These are phyloP conservation scores for Rhinatrema bivittatum DNA, from an alignment of 2,797 vertebrate genomes.

Conservation along the genomic window DNA sequence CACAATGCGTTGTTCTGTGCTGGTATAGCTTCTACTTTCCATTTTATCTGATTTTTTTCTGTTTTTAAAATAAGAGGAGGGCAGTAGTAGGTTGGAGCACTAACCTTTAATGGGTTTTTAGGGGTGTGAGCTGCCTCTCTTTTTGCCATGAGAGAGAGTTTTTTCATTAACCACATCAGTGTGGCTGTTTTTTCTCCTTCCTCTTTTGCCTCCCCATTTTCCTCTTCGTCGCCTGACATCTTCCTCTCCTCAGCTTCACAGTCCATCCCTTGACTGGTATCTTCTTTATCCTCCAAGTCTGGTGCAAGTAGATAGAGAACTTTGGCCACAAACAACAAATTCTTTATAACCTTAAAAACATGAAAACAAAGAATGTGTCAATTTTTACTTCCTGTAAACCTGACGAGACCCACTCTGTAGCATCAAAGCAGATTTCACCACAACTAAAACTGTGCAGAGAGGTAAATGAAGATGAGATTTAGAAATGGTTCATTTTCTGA, in stretches of 20 bases:
- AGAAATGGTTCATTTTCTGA: too few species aligned
- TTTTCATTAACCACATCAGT: conserved; percentile 84
- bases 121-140: conserved; percentile 83
- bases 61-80: too few species aligned
- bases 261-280: not conserved
- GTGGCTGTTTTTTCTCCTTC: conserved; percentile 54
- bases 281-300: conserved; percentile 39
- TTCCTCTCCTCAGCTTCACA: conserved; percentile 13
- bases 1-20: too few species aligned
- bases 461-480: too few species aligned
- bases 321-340: conserved; percentile 87
- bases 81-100: not conserved
- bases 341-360: conserved; percentile 80
- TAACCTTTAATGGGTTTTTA: conserved; percentile 81
- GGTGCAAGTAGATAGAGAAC: conserved; percentile 80
- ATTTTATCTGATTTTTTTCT: too few species aligned
- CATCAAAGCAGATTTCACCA: too few species aligned
- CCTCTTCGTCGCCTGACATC: conserved; percentile 6
- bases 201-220: not conserved
- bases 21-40: too few species aligned
- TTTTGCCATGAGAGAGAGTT: conserved; percentile 74
- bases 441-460: too few species aligned
- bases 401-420: too few species aligned
- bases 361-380: not conserved
- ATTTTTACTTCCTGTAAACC: too few species aligned